Evolutionary conservation across 2,113 vertebrate genomes (phyloP).

Genomic region (Macquaria ambigua): DNA sequence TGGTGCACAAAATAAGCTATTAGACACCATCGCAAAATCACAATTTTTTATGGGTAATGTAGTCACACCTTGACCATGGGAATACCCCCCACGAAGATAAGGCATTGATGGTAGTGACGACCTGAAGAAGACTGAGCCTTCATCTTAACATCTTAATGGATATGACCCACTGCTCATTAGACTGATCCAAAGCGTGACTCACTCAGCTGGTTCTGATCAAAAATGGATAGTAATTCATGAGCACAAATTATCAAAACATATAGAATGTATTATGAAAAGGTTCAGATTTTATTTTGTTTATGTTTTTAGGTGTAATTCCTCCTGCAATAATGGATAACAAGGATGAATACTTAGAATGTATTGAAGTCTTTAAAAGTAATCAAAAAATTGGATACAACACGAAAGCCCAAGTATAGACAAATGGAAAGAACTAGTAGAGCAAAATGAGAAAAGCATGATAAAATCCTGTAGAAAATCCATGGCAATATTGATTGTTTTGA

Average conservation of each 20-base stretch:
- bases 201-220: too few relatives aligned
- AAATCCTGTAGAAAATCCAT: too few relatives aligned
- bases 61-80: background rate
- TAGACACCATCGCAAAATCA: background rate
- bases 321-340: background rate
- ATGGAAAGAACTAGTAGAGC: too few relatives aligned
- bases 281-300: background rate
- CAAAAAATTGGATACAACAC: background rate
- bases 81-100: background rate
- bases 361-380: too few relatives aligned
- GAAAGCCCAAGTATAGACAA: too few relatives aligned
- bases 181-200: too few relatives aligned
- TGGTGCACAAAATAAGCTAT: background rate
- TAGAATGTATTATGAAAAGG: background rate
- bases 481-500: too few relatives aligned
- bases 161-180: too few relatives aligned
- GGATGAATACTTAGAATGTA: background rate
- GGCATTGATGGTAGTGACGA: background rate
- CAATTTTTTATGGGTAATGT: background rate
- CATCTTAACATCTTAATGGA: background rate
- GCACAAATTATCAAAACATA: background rate
- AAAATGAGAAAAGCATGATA: too few relatives aligned
- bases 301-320: background rate
- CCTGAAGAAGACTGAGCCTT: background rate
- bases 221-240: too few relatives aligned